phyloP scores from a whole-genome alignment of 2,113 vertebrate species.

The Corynorhinus townsendii region DNA sequence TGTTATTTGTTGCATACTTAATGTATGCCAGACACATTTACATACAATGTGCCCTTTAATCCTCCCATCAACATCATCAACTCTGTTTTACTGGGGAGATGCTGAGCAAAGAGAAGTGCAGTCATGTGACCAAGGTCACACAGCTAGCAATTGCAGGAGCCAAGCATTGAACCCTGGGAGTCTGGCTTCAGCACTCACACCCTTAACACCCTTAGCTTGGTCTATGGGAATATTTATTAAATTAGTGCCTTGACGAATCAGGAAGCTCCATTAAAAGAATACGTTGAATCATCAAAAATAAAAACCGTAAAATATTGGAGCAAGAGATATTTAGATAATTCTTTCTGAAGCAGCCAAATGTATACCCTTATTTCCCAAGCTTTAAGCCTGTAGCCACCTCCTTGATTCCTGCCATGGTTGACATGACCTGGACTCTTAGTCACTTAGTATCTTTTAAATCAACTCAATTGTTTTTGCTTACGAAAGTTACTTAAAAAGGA shows the following conservation, averaged over 20 bases:
- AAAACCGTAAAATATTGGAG: background rate
- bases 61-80: background rate
- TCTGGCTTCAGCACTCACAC: background rate
- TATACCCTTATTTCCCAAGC: background rate
- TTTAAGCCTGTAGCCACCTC: background rate
- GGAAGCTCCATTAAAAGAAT: background rate
- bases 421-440: conserved; percentile 2
- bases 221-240: background rate
- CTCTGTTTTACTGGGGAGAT: background rate
- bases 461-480: conserved; percentile 54
- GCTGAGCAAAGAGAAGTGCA: background rate
- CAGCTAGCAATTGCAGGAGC: background rate
- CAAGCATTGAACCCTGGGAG: background rate
- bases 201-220: background rate
- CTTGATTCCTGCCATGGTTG: background rate
- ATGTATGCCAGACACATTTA: background rate
- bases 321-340: background rate
- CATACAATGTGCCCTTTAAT: background rate
- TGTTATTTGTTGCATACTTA: background rate
- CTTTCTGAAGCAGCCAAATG: background rate
- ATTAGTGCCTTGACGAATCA: background rate
- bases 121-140: background rate
- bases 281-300: background rate
- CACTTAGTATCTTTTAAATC: conserved; percentile 44
- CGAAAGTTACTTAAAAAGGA: conserved; percentile 60